These are phyloP conservation scores for Archocentrus centrarchus DNA, from an alignment of 2,113 vertebrate species.

Conservation along the genomic window DNA sequence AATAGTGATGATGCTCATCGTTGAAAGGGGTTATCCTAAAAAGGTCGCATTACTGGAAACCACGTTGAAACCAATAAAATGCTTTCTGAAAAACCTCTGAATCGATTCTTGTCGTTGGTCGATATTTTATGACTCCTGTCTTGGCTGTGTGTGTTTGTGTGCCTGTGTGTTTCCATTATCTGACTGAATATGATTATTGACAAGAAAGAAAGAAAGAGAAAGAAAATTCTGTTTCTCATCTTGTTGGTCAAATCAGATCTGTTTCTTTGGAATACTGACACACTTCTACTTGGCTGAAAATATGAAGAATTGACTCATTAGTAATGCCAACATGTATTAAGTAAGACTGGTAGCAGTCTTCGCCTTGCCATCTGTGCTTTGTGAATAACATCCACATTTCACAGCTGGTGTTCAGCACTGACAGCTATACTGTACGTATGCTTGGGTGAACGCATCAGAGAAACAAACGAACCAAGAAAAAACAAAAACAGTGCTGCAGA, in stretches of 20 bases:
- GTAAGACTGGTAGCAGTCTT: constrained; percentile 18
- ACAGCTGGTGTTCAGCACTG: constrained; percentile 45
- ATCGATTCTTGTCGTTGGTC: background rate
- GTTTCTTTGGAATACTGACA: constrained; percentile 23
- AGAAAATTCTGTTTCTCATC: background rate
- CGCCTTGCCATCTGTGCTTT: constrained; percentile 55
- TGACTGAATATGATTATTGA: background rate
- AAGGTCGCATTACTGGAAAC: background rate
- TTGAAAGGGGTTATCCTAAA: no score
- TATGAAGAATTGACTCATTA: constrained; percentile 41
- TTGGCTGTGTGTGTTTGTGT: background rate
- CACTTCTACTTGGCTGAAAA: constrained; percentile 43
- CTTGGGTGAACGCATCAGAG: constrained; percentile 25
- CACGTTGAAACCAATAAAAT: background rate
- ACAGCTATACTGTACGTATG: constrained; percentile 36
- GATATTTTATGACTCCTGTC: background rate
- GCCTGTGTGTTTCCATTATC: background rate
- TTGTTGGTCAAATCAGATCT: background rate
- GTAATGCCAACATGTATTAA: constrained; percentile 61
- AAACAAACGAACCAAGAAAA: constrained; percentile 40
- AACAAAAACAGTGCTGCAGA: background rate
- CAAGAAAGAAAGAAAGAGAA: no score
- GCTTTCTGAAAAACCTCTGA: background rate
- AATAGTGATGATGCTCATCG: no score
- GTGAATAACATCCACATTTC: constrained; percentile 52